Conservation (phyloP, 2,888 invertebrate genomes). For the Esperia sulphurella region DNA sequence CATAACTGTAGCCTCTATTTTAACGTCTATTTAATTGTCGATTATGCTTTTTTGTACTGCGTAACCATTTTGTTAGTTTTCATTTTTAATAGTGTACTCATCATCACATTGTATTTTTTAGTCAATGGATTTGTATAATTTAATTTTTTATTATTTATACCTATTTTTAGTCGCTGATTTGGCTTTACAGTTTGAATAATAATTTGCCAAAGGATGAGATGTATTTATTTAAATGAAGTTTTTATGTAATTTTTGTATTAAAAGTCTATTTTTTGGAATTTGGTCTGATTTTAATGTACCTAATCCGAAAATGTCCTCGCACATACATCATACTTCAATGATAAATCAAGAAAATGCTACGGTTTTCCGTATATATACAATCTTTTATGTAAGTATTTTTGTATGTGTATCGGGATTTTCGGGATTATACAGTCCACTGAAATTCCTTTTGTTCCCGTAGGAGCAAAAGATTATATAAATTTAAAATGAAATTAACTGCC, state of each 20-base stretch:
- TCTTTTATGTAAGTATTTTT: no score
- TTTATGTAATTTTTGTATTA: conserved; percentile 65
- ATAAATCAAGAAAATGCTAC: no score
- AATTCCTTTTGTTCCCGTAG: no score
- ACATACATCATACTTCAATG: no score
- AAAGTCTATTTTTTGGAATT: conserved; percentile 67
- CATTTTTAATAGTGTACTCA: conserved; percentile 34
- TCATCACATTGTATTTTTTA: conserved; percentile 45
- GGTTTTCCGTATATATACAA: no score
- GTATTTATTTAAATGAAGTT: conserved; percentile 63
- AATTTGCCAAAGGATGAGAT: conserved; percentile 57
- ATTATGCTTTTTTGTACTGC: conserved; percentile 65
- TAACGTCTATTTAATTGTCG: conserved; percentile 58
- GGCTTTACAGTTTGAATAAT: conserved; percentile 36
- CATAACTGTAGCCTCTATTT: conserved; percentile 64
- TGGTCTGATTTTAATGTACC: background rate
- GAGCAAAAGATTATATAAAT: no score
- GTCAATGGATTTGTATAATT: conserved; percentile 37
- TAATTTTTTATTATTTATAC: conserved; percentile 42
- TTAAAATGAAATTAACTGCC: no score
- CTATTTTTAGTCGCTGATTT: conserved; percentile 34
- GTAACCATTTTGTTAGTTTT: conserved; percentile 54
- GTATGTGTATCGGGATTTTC: no score
- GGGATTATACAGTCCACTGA: no score
- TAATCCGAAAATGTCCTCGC: no score